These are phyloP conservation scores for Coluber constrictor DNA, from an alignment of 2,797 vertebrate genomes.

Conservation along the genomic window DNA sequence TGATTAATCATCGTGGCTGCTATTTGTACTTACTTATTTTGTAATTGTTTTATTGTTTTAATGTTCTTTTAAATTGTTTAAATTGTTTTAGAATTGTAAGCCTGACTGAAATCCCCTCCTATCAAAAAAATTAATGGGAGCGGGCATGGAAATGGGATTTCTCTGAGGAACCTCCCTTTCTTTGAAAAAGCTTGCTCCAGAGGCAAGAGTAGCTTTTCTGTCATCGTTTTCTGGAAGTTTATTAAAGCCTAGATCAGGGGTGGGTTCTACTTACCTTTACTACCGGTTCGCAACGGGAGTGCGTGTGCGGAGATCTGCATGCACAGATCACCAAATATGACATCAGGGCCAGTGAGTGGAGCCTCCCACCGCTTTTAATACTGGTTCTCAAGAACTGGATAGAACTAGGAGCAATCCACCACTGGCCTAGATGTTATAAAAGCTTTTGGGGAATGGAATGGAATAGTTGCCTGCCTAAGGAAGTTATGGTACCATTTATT, in stretches of 20 bases:
- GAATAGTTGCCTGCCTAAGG: not conserved
- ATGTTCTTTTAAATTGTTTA: not conserved
- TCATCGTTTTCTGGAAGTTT: not conserved
- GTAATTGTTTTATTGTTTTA: not conserved
- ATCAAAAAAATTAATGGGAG: not conserved
- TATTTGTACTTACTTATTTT: not conserved
- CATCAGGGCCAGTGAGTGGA: too few species aligned
- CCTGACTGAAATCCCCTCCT: not conserved
- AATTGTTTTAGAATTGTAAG: not conserved
- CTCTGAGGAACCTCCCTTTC: not conserved
- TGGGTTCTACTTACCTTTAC: too few species aligned
- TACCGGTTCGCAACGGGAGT: too few species aligned
- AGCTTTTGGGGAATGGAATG: not conserved
- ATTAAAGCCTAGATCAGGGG: not conserved
- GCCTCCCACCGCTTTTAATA: too few species aligned
- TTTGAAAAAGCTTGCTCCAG: not conserved
- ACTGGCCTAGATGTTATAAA: not conserved
- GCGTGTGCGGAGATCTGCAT: too few species aligned
- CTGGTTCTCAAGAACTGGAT: too few species aligned
- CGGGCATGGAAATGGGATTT: not conserved
- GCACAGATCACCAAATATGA: too few species aligned
- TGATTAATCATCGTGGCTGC: not conserved
- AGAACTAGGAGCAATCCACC: too few species aligned
- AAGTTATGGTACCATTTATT: not conserved
- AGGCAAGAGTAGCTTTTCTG: not conserved